Conservation (phyloP, 2,113 vertebrate genomes). For the Cynopterus brachyotis region DNA sequence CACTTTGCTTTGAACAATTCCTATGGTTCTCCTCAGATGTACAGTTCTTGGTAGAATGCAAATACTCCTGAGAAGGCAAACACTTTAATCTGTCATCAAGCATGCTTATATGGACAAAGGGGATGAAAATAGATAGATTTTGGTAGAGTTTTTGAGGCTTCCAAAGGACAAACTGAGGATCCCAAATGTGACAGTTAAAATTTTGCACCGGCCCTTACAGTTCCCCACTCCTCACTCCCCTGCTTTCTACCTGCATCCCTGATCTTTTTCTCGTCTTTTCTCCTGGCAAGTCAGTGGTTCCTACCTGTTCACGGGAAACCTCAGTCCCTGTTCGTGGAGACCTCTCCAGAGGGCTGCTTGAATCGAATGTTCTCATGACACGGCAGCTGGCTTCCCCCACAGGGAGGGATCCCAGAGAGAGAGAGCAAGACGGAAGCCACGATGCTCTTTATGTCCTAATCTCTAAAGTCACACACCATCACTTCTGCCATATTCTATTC, state of each 20-base stretch:
- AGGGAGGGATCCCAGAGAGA: background rate
- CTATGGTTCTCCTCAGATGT: background rate
- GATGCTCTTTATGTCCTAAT: background rate
- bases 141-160: background rate
- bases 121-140: background rate
- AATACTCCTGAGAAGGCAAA: background rate
- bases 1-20: background rate
- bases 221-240: background rate
- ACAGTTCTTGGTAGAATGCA: background rate
- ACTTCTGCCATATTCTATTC: background rate
- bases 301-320: background rate
- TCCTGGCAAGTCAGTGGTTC: background rate
- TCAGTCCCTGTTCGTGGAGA: too few species aligned
- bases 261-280: background rate
- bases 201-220: background rate
- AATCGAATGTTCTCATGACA: background rate
- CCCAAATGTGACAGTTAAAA: background rate
- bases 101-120: background rate
- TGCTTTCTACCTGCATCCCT: background rate
- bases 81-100: background rate
- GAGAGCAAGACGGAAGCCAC: background rate
- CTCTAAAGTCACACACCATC: background rate
- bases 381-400: background rate
- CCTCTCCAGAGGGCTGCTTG: background rate
- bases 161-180: background rate